These are phyloP conservation scores for Clunio marinus DNA, from an alignment of 2,888 invertebrate species.

Conservation along the genomic window DNA sequence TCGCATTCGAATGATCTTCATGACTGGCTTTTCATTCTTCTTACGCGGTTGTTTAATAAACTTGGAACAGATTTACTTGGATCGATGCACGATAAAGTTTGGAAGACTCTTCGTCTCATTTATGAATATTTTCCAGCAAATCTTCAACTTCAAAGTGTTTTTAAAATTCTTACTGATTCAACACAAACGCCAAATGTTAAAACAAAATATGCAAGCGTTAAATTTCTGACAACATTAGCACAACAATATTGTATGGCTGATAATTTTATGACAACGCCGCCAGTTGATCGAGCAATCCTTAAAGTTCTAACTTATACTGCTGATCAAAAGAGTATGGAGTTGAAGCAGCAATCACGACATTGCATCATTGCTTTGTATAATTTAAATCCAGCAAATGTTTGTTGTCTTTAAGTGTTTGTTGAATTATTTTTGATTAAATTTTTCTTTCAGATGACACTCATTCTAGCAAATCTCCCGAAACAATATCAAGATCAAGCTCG, in stretches of 20 bases:
- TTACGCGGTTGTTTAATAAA: constrained; percentile 82
- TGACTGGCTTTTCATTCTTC: constrained; percentile 89
- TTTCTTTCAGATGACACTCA: constrained; percentile 72
- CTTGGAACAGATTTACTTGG: constrained; percentile 86
- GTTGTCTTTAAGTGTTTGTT: constrained; percentile 41
- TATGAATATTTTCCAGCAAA: constrained; percentile 65
- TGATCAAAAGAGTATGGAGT: constrained; percentile 66
- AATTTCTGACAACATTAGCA: constrained; percentile 66
- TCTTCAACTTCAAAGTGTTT: constrained; percentile 62
- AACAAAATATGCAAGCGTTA: constrained; percentile 71
- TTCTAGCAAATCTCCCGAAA: constrained; percentile 68
- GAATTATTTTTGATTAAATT: constrained; percentile 14
- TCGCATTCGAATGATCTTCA: constrained; percentile 82
- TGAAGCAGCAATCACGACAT: constrained; percentile 61
- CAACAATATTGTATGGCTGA: constrained; percentile 58
- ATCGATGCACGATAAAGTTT: constrained; percentile 86
- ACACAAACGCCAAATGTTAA: constrained; percentile 87
- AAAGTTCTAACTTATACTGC: constrained; percentile 68
- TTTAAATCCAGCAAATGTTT: constrained; percentile 71
- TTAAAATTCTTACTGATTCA: constrained; percentile 75
- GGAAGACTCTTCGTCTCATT: constrained; percentile 75
- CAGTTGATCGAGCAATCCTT: constrained; percentile 63
- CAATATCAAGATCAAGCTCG: constrained; percentile 70
- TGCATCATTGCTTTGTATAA: constrained; percentile 84
- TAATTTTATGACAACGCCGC: constrained; percentile 51